A percentile compares a stretch with the other conserved stretches of the same genome.
Conservation (phyloP, 2,888 invertebrate species). For the Dermolepida albohirtum region DNA sequence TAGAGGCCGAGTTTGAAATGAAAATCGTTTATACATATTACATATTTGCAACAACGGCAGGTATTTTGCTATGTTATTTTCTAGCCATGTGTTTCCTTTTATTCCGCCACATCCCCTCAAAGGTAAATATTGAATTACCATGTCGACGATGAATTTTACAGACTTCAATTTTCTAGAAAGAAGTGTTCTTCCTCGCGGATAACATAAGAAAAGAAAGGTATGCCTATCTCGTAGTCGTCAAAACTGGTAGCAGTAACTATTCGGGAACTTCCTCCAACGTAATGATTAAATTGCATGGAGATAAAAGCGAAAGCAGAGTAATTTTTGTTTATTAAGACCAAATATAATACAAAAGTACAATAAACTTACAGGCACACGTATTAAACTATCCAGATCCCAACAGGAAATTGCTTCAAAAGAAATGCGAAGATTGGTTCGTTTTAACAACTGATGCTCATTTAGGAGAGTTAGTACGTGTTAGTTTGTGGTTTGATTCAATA, state of each 20-base stretch:
- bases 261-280: slow-evolving; percentile 41
- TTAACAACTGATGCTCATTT: slow-evolving; percentile 46
- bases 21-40: slow-evolving; percentile 19
- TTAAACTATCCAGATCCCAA: slow-evolving; percentile 53
- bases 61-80: slow-evolving; percentile 17
- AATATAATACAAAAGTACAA: background rate
- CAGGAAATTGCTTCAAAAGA: slow-evolving; percentile 48
- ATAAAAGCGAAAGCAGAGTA: slow-evolving; percentile 33
- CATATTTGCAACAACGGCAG: slow-evolving; percentile 13
- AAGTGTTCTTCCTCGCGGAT: slow-evolving; percentile 45
- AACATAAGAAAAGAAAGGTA: slow-evolving; percentile 46
- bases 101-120: slow-evolving; percentile 2
- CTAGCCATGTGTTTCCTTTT: slow-evolving; percentile 24
- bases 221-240: slow-evolving; percentile 44
- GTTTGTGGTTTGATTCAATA: slow-evolving; percentile 51
- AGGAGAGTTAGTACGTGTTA: slow-evolving; percentile 46
- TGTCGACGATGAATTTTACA: background rate
- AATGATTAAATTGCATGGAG: slow-evolving; percentile 36
- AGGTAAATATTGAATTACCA: no score
- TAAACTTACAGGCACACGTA: slow-evolving; percentile 48
- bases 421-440: slow-evolving; percentile 48
- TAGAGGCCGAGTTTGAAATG: slow-evolving; percentile 2
- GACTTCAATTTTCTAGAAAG: slow-evolving; percentile 13
- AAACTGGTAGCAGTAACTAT: slow-evolving; percentile 27
- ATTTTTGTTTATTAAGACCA: background rate